A percentile compares a stretch with the other conserved stretches of the same genome.
phyloP scores from a whole-genome alignment of 2,113 vertebrate genomes.

The Vulpes ferrilata region DNA sequence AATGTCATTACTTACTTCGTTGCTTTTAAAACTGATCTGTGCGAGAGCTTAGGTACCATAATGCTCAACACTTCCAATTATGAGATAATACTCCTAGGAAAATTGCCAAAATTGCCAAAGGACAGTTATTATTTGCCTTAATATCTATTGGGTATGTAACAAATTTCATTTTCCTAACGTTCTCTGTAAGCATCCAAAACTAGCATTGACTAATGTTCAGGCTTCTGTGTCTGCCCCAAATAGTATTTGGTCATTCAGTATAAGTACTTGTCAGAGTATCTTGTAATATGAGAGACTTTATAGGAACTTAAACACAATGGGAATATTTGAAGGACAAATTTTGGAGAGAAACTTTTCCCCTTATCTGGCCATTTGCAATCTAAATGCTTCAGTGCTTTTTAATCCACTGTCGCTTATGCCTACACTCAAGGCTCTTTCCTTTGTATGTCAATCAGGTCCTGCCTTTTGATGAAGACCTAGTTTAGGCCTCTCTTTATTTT shows the following conservation, averaged over 20 bases:
- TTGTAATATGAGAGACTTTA: not conserved
- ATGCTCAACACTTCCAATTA: not conserved
- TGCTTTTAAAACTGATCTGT: conserved; percentile 2
- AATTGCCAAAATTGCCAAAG: not conserved
- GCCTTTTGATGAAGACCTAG: not conserved
- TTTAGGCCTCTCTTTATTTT: not conserved
- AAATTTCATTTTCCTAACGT: not conserved
- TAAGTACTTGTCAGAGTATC: not conserved
- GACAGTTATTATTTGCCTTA: not conserved
- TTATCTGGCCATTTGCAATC: not conserved
- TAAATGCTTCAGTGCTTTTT: not conserved
- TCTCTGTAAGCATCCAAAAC: not conserved
- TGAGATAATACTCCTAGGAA: not conserved
- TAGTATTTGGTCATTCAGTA: not conserved
- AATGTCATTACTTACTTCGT: not conserved
- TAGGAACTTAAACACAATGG: not conserved
- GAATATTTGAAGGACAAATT: not conserved
- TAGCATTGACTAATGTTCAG: not conserved
- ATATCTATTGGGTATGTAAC: not conserved
- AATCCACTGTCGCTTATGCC: not conserved
- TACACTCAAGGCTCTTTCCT: not conserved
- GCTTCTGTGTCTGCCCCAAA: not conserved
- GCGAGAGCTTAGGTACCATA: not conserved
- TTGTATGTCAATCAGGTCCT: not conserved
- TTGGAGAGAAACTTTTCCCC: not conserved